phyloP scores from a whole-genome alignment of 2,113 vertebrate genomes.

The Macquaria ambigua region DNA sequence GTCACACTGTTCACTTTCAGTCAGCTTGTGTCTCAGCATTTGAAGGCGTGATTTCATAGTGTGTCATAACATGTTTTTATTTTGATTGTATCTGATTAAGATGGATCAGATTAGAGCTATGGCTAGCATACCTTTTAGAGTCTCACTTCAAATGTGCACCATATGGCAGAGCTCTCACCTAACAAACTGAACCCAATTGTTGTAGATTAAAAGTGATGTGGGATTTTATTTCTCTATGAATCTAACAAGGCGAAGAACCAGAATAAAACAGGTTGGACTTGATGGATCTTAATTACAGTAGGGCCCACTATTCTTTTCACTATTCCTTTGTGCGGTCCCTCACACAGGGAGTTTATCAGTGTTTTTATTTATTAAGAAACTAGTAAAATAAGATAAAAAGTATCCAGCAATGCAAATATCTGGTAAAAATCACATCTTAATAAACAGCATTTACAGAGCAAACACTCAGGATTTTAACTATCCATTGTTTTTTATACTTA shows the following conservation, averaged over 20 bases:
- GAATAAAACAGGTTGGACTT: background rate
- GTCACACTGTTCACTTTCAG: slow-evolving; percentile 34
- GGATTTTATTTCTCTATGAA: background rate
- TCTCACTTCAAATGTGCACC: slow-evolving; percentile 24
- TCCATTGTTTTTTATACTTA: background rate
- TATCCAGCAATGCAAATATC: background rate
- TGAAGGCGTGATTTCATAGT: slow-evolving; percentile 3
- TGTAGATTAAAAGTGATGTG: slow-evolving; percentile 4
- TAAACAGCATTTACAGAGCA: background rate
- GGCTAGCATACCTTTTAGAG: background rate
- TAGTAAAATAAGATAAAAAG: background rate
- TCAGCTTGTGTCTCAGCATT: slow-evolving; percentile 9
- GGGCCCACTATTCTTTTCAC: no score
- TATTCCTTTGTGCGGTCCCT: no score
- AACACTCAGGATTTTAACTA: background rate
- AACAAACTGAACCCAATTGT: slow-evolving; percentile 18
- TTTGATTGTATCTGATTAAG: background rate
- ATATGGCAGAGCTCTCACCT: slow-evolving; percentile 37
- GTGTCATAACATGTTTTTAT: background rate
- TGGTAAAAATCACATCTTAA: background rate
- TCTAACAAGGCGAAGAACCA: background rate
- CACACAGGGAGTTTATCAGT: no score
- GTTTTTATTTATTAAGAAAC: no score
- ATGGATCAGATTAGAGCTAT: background rate
- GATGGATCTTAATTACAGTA: no score